Percentiles rank a stretch among this genome's conserved stretches.
phyloP scores from a whole-genome alignment of 2,797 vertebrate genomes.

The Leptodactylus fallax region DNA sequence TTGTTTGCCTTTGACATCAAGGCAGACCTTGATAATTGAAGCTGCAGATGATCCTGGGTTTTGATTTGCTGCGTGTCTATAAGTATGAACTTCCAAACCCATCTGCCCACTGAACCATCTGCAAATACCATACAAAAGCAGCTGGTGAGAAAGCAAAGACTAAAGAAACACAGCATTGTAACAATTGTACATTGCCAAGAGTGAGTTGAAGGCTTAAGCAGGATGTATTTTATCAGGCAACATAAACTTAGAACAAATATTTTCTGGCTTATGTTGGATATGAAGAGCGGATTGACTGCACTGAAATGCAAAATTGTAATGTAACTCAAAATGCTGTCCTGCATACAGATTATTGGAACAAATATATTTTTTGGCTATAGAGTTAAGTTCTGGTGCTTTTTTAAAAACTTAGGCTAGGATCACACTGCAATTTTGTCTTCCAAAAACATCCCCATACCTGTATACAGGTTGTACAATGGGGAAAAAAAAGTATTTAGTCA shows the following conservation, averaged over 20 bases:
- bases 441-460: too few species aligned
- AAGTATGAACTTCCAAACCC: conserved; percentile 61
- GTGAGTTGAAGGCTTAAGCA: conserved; percentile 23
- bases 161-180: conserved; percentile 21
- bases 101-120: conserved; percentile 65
- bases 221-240: conserved; percentile 38
- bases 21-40: conserved; percentile 67
- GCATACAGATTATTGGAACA: neutral
- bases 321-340: neutral
- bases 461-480: too few species aligned
- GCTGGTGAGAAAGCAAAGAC: conserved; percentile 58
- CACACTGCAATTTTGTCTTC: too few species aligned
- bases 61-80: conserved; percentile 65
- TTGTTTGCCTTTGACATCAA: conserved; percentile 72
- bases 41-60: conserved; percentile 59
- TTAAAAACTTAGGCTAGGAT: too few species aligned
- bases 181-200: conserved; percentile 43
- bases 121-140: conserved; percentile 63
- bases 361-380: neutral
- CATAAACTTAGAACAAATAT: conserved; percentile 41
- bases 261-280: conserved; percentile 28
- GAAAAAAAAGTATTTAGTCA: too few species aligned
- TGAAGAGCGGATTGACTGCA: neutral
- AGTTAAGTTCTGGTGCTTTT: neutral
- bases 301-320: neutral